Evolutionary conservation across 2,113 vertebrate species (phyloP).

Genomic region (Chloroceryle aenea): DNA sequence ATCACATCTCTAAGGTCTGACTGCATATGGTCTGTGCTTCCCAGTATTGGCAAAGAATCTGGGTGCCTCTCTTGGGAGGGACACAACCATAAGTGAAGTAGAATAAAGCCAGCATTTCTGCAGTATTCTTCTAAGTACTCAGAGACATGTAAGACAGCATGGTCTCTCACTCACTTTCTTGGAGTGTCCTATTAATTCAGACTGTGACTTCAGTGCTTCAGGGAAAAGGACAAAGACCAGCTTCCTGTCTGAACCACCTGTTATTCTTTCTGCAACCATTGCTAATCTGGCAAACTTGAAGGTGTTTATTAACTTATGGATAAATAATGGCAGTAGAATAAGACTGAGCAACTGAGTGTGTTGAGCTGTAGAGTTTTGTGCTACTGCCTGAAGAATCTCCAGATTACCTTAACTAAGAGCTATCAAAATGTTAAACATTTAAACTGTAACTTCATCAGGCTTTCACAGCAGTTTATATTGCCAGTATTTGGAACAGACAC

Average conservation of each 20-base stretch:
- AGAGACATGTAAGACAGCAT: fast-evolving
- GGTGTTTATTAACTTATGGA: neutral
- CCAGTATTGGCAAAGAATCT: neutral
- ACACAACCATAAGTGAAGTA: neutral
- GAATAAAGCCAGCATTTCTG: neutral
- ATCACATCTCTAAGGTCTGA: neutral
- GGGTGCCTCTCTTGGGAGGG: neutral
- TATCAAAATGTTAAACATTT: neutral
- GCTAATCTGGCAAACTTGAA: neutral
- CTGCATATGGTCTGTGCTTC: neutral
- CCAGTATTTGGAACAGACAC: neutral
- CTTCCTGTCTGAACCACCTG: neutral
- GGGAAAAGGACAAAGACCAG: neutral
- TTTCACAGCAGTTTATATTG: neutral
- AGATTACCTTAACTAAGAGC: neutral
- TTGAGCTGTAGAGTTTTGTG: neutral
- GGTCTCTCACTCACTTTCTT: neutral
- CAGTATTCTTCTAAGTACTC: neutral
- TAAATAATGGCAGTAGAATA: neutral
- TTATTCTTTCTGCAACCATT: neutral
- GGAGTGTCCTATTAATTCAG: neutral
- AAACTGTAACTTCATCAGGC: neutral
- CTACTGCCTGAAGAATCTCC: neutral
- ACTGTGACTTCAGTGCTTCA: neutral
- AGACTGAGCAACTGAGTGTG: neutral